A percentile compares a stretch with the other conserved stretches of the same genome.
Conservation (phyloP, 2,113 vertebrate species). For the Otolemur garnettii region DNA sequence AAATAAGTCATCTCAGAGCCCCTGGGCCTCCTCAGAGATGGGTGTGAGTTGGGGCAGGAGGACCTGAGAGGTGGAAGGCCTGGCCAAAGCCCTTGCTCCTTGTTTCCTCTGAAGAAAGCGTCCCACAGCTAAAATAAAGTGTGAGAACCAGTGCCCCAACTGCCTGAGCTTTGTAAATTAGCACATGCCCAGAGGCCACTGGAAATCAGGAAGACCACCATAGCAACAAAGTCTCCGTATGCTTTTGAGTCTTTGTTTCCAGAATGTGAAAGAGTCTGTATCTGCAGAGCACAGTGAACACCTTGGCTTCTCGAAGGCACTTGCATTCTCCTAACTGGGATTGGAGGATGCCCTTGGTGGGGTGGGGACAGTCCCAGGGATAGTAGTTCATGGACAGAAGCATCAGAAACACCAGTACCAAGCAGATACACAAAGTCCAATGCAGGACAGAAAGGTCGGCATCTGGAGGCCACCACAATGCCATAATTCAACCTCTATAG, state of each 20-base stretch:
- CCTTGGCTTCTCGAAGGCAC: not conserved
- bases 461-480: too few relatives aligned
- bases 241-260: not conserved
- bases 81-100: not conserved
- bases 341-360: not conserved
- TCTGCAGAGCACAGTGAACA: not conserved
- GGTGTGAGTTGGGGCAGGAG: not conserved
- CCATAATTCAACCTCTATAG: not conserved
- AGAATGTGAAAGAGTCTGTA: not conserved
- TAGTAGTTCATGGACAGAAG: too few relatives aligned
- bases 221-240: not conserved
- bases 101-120: not conserved
- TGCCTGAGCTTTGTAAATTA: not conserved
- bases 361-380: not conserved
- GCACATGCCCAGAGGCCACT: not conserved
- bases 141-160: not conserved
- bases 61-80: not conserved
- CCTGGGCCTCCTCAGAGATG: not conserved
- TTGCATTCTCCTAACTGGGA: not conserved
- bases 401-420: not conserved
- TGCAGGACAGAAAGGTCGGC: not conserved
- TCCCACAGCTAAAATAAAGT: not conserved
- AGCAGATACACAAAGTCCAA: not conserved
- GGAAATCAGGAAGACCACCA: not conserved
- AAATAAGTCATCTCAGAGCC: not conserved